Percentiles rank a stretch among this genome's conserved stretches.
phyloP scores from a whole-genome alignment of 2,797 vertebrate genomes.

The Ctenopoma kingsleyae region DNA sequence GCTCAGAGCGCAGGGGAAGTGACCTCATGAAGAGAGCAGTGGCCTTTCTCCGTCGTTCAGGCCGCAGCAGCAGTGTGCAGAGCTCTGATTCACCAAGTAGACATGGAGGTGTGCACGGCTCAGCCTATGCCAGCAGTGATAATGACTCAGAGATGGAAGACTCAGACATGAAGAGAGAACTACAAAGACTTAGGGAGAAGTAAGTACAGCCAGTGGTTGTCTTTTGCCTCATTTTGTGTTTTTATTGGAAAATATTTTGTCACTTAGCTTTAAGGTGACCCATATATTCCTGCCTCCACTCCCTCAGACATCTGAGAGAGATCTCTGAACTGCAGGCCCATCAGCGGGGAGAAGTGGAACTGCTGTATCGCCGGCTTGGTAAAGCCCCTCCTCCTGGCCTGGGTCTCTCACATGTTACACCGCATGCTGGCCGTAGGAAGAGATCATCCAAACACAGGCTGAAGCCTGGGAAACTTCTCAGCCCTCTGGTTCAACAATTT shows the following conservation, averaged over 20 bases:
- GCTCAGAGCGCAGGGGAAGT: conserved; percentile 85
- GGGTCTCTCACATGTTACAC: conserved; percentile 90
- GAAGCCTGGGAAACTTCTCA: conserved; percentile 94
- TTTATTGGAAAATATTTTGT: background rate
- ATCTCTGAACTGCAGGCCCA: conserved; percentile 95
- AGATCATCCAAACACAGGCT: conserved; percentile 93
- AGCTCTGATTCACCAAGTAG: conserved; percentile 88
- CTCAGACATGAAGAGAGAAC: conserved; percentile 93
- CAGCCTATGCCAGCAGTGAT: conserved; percentile 95
- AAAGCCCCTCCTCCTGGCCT: conserved; percentile 91
- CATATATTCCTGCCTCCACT: conserved; percentile 7
- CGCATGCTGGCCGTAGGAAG: conserved; percentile 89
- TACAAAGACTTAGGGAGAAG: conserved; percentile 95
- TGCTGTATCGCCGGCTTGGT: conserved; percentile 91
- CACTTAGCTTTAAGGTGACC: conserved; percentile 14
- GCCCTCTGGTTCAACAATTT: conserved; percentile 95
- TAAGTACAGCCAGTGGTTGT: conserved; percentile 73
- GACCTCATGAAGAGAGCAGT: conserved; percentile 94
- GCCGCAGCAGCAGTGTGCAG: conserved; percentile 87
- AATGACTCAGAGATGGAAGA: conserved; percentile 98
- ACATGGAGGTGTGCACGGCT: conserved; percentile 83
- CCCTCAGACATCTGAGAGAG: conserved; percentile 93
- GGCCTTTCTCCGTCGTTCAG: conserved; percentile 91
- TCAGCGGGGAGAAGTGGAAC: conserved; percentile 94
- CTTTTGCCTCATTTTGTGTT: background rate